Conservation (phyloP, 2,113 vertebrate species). For the Pardalotus punctatus region DNA sequence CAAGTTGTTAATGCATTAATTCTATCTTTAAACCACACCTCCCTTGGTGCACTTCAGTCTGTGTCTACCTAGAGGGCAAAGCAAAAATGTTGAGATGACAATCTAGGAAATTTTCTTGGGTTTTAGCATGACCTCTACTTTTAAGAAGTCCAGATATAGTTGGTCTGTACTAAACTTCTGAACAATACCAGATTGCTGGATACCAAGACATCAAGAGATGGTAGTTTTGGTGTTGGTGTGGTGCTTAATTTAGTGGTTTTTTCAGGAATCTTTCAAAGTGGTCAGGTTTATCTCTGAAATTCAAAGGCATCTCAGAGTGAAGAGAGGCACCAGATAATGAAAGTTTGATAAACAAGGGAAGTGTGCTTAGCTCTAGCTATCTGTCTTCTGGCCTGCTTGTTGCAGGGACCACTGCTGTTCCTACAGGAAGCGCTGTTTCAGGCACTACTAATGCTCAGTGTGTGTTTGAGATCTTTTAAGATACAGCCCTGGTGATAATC, state of each 20-base stretch:
- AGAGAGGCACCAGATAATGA: neutral
- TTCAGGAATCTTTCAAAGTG: neutral
- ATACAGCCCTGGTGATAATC: neutral
- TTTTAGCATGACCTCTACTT: neutral
- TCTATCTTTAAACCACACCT: neutral
- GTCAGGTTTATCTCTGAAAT: neutral
- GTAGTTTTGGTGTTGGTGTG: neutral
- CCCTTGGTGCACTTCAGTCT: neutral
- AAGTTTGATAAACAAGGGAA: neutral
- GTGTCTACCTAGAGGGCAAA: neutral
- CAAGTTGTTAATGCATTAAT: neutral
- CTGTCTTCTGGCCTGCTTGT: neutral
- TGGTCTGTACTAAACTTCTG: neutral
- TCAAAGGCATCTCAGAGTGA: neutral
- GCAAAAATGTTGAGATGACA: neutral
- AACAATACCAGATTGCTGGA: neutral
- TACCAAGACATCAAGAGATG: neutral
- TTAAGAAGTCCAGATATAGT: neutral
- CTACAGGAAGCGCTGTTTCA: neutral
- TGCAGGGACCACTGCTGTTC: neutral
- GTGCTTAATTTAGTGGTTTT: neutral
- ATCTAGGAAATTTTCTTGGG: neutral
- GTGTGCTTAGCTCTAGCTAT: neutral
- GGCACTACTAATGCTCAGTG: accelerated
- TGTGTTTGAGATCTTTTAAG: neutral